phyloP scores from a whole-genome alignment of 2,888 invertebrate genomes.

The Aradus depressus region DNA sequence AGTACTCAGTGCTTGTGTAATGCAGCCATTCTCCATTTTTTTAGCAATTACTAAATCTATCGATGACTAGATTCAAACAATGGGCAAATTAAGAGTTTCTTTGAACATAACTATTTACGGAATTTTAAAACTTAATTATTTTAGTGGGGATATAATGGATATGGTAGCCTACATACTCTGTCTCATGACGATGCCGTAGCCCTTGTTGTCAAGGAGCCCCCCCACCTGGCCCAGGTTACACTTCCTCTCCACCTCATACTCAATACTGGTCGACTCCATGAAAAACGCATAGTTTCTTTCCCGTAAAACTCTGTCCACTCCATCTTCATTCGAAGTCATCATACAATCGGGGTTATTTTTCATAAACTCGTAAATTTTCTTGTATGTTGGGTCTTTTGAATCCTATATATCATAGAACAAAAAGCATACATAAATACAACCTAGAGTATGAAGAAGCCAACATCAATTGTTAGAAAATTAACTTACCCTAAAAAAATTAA shows the following conservation, averaged over 20 bases:
- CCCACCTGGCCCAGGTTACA: conserved; percentile 66
- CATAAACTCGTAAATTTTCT: conserved; percentile 74
- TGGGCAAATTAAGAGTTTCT: no score
- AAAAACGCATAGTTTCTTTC: conserved; percentile 65
- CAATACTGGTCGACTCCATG: conserved; percentile 83
- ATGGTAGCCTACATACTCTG: conserved; percentile 56
- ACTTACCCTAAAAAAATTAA: conserved; percentile 74
- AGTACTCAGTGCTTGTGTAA: no score
- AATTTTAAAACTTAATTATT: no score
- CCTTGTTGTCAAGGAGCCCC: conserved; percentile 67
- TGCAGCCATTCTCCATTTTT: no score
- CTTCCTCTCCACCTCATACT: conserved; percentile 66
- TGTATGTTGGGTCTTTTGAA: conserved; percentile 63
- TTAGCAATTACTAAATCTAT: no score
- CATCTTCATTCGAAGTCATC: conserved; percentile 49
- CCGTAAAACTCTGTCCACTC: conserved; percentile 48
- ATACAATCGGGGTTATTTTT: conserved; percentile 49
- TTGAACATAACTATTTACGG: no score
- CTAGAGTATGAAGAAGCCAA: not conserved
- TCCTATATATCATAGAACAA: conserved; percentile 43
- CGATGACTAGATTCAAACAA: no score
- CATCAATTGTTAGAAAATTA: conserved; percentile 6
- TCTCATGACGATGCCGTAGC: conserved; percentile 76
- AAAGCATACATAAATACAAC: not conserved
- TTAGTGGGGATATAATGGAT: no score